Evolutionary conservation across 1,140 invertebrate species (phyloP).

Genomic region (Epicauta chinensis): DNA sequence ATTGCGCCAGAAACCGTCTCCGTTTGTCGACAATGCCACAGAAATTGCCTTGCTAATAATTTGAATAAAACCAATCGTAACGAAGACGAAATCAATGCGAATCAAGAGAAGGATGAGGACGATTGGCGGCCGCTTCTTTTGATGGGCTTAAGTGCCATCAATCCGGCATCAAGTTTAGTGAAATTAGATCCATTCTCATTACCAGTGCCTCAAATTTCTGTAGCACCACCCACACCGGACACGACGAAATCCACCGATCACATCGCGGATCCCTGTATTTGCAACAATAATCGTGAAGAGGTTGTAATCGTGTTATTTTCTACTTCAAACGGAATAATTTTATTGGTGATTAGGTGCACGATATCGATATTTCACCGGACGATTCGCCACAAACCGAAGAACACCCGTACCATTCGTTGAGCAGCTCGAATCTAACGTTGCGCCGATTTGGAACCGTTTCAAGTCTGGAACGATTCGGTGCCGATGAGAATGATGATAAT

Average conservation of each 20-base stretch:
- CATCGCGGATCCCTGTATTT: conserved; percentile 3
- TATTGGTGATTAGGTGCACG: conserved; percentile 10
- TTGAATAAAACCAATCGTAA: neutral
- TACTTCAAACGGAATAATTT: too few species aligned
- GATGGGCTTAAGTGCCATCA: conserved; percentile 57
- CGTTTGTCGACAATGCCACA: conserved; percentile 66
- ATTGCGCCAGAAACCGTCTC: conserved; percentile 54
- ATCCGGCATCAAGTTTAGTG: conserved; percentile 55
- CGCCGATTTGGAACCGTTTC: conserved; percentile 67
- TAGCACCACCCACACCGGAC: conserved; percentile 69
- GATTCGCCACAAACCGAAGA: conserved; percentile 52
- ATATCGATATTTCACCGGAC: conserved; percentile 47
- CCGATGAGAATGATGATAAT: conserved; percentile 52
- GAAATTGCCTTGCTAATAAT: conserved; percentile 52
- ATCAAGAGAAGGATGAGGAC: conserved; percentile 30
- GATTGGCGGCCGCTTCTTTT: conserved; percentile 57
- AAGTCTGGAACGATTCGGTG: conserved; percentile 60
- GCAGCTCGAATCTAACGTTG: conserved; percentile 45
- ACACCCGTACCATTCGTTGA: conserved; percentile 50
- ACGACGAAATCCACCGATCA: conserved; percentile 18
- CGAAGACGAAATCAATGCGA: conserved; percentile 10
- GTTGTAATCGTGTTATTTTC: too few species aligned
- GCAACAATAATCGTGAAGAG: conserved; percentile 8
- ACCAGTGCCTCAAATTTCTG: conserved; percentile 61
- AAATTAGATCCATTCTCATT: conserved; percentile 50